These are phyloP conservation scores for Zaprionus camerounensis DNA, from an alignment of 1,140 invertebrate species.

Conservation along the genomic window DNA sequence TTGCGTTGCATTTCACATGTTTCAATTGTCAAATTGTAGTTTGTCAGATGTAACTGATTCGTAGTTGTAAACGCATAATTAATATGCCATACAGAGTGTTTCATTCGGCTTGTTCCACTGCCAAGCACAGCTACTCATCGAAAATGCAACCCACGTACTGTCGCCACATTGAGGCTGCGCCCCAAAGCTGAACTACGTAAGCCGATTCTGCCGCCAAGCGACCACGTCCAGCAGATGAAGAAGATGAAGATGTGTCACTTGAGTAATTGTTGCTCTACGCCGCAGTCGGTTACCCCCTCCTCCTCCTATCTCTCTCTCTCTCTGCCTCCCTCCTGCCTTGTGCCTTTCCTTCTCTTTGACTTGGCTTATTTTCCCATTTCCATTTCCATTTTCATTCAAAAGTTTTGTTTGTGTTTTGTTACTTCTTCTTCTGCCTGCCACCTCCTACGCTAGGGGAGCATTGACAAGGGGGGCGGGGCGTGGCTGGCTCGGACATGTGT, in stretches of 20 bases:
- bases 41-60: not conserved
- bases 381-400: slow-evolving; percentile 59
- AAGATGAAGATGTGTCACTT: slow-evolving; percentile 83
- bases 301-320: not conserved
- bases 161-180: slow-evolving; percentile 56
- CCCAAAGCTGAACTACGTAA: slow-evolving; percentile 18
- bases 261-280: slow-evolving; percentile 77
- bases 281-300: not conserved
- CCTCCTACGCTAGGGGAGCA: not conserved
- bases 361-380: slow-evolving; percentile 62
- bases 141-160: slow-evolving; percentile 72
- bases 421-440: not conserved
- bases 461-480: not conserved
- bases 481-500: slow-evolving; percentile 46
- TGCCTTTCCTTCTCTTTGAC: not conserved
- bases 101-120: slow-evolving; percentile 19
- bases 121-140: slow-evolving; percentile 37
- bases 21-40: not conserved
- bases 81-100: slow-evolving; percentile 5
- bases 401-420: slow-evolving; percentile 40
- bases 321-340: not conserved
- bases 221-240: slow-evolving; percentile 54
- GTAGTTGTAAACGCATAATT: not conserved
- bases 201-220: slow-evolving; percentile 4
- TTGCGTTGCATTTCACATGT: not conserved